Evolutionary conservation across 1,140 invertebrate species (phyloP).

Genomic region (Trichonephila inaurata): DNA sequence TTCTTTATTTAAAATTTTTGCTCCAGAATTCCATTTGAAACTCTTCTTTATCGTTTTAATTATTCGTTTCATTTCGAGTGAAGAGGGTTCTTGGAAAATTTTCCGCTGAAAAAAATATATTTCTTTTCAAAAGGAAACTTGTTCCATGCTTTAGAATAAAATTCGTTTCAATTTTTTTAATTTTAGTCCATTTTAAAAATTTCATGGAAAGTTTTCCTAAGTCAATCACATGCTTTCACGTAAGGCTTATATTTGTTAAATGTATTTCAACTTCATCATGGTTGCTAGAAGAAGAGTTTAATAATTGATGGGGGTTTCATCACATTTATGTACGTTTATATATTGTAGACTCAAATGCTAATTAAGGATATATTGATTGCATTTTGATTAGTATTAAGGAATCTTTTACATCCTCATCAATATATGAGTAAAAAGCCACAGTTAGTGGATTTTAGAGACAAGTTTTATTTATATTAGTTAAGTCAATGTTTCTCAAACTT

Average conservation of each 20-base stretch:
- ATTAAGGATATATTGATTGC: too few relatives aligned
- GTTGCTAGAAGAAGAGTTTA: too few relatives aligned
- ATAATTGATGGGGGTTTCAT: too few relatives aligned
- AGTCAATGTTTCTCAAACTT: too few relatives aligned
- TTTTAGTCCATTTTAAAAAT: background rate
- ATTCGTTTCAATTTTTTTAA: background rate
- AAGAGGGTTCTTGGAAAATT: background rate
- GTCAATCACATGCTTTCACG: background rate
- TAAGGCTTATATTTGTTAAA: background rate
- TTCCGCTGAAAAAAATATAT: slow-evolving; percentile 9
- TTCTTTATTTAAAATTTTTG: slow-evolving; percentile 28
- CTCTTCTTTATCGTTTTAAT: slow-evolving; percentile 6
- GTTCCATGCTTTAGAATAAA: background rate
- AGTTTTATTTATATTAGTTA: too few relatives aligned
- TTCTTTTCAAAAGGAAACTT: background rate
- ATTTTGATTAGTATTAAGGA: too few relatives aligned
- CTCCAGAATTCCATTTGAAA: background rate
- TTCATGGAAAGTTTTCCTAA: background rate
- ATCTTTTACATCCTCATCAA: too few relatives aligned
- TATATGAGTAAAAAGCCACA: too few relatives aligned
- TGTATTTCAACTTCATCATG: too few relatives aligned
- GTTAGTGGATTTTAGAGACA: too few relatives aligned
- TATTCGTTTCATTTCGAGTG: slow-evolving; percentile 14
- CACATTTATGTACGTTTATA: too few relatives aligned
- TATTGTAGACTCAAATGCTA: too few relatives aligned